phyloP scores from a whole-genome alignment of 2,888 invertebrate species.

The Liposcelis brunnea region DNA sequence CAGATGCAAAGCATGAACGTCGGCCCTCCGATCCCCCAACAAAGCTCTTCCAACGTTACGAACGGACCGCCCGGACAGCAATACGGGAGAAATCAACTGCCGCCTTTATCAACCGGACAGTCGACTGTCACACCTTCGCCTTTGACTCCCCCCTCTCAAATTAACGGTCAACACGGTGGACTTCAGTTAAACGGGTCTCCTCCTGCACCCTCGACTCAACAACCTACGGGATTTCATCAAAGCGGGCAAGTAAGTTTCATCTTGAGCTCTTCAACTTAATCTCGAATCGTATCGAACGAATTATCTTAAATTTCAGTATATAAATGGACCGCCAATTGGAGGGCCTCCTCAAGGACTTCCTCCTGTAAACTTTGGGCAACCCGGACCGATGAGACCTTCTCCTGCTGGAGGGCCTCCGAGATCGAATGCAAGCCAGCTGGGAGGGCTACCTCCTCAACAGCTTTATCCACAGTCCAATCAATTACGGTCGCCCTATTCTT shows the following conservation, averaged over 20 bases:
- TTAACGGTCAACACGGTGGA: too few species aligned
- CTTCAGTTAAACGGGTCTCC: too few species aligned
- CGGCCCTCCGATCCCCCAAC: constrained; percentile 20
- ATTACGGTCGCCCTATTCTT: background rate
- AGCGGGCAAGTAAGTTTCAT: too few species aligned
- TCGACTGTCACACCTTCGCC: constrained; percentile 8
- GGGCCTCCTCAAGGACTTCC: constrained; percentile 7
- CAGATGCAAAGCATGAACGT: constrained; percentile 29
- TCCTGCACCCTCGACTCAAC: too few species aligned
- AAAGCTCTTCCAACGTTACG: constrained; percentile 9
- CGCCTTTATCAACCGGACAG: constrained; percentile 10
- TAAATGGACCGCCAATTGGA: constrained; percentile 3
- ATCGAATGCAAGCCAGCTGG: constrained; percentile 19
- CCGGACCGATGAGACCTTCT: constrained; percentile 12
- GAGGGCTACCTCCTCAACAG: constrained; percentile 20
- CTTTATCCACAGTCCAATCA: background rate
- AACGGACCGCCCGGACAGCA: constrained; percentile 13
- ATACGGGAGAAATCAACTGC: constrained; percentile 5
- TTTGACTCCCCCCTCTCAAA: constrained; percentile 12
- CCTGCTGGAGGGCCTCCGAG: constrained; percentile 24
- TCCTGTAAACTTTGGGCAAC: constrained; percentile 4
- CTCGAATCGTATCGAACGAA: too few species aligned
- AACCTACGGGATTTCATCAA: too few species aligned
- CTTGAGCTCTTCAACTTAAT: too few species aligned
- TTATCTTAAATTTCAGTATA: too few species aligned